Evolutionary conservation across 2,888 invertebrate species (phyloP).

Genomic region (Ectemnius cavifrons): DNA sequence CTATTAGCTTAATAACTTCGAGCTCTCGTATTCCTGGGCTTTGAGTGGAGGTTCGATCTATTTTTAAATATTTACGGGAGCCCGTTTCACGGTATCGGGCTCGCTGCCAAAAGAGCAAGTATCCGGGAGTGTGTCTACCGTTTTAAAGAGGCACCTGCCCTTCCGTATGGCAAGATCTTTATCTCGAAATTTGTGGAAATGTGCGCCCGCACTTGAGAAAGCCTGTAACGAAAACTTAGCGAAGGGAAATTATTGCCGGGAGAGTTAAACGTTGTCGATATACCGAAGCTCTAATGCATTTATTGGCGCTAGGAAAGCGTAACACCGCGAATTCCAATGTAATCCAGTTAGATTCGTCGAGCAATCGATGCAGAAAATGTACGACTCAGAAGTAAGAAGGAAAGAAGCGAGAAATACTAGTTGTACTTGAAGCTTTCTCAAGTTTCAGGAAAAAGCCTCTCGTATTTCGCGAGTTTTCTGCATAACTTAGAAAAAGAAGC

Average conservation of each 20-base stretch:
- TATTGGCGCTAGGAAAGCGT: conserved; percentile 29
- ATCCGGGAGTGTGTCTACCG: conserved; percentile 12
- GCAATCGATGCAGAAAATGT: conserved; percentile 58
- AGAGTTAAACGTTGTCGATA: conserved; percentile 4
- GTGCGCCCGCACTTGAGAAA: not conserved
- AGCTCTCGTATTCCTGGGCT: conserved; percentile 1
- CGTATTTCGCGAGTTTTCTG: conserved; percentile 64
- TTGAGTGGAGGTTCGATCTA: conserved; percentile 22
- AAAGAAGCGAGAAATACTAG: conserved; percentile 57
- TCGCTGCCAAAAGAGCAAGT: conserved; percentile 21
- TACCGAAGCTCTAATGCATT: conserved; percentile 11
- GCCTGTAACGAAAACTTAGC: not conserved
- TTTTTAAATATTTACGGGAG: conserved; percentile 34
- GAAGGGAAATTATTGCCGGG: not conserved
- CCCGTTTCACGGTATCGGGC: conserved; percentile 19
- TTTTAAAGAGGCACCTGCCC: conserved; percentile 7
- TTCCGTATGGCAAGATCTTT: conserved; percentile 6
- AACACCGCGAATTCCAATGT: conserved; percentile 56
- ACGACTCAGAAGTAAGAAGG: conserved; percentile 3
- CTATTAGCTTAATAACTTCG: conserved; percentile 23
- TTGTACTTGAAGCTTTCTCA: conserved; percentile 14
- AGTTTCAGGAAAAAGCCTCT: not conserved
- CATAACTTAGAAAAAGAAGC: conserved; percentile 53
- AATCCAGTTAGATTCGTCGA: conserved; percentile 59
- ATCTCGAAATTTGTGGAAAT: not conserved